Evolutionary conservation across 2,113 vertebrate genomes (phyloP), one percentile per base, ranked within the genome.

Genomic region (Scatophagus argus): DNA sequence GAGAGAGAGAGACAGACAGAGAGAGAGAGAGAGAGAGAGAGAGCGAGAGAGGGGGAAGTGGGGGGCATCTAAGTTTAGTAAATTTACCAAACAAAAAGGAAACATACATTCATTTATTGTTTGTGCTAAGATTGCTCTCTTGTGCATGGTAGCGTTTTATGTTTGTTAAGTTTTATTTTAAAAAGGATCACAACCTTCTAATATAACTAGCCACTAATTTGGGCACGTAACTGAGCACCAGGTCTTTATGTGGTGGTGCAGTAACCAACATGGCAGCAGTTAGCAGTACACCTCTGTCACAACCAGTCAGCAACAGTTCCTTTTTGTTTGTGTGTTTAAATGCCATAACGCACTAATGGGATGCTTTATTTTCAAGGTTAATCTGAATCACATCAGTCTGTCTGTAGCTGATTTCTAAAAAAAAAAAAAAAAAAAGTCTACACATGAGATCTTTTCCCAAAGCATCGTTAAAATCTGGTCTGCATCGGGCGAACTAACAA

Each of bases 361-460:
- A 34, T 23, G 29, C 63, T 47, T 69, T 1, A 44, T 81, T 66
- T 83, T 11, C 10, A 47, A 51, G 67, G 71, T 52, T 59, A 38
- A 74, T 73, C 14, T 55, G 67, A 77, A 67, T 61, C 34, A 17
- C 31, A 23, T 54, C 54, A n/a, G 34, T 25, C 31, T 39, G 52
- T 44, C 31, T 67, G 74, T 14, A 78, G 49, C 51, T 51, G 3
- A 54, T 58, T 74, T 38, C n/a, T n/a, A n/a, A n/a, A n/a, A n/a
- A n/a, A n/a, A n/a, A n/a, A n/a, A n/a, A n/a, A 7, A 23, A 75
- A 54, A 74, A 21, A 38, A 71, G 3, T 31, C 56, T 41, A 56
- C 55, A 77, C 74, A 58, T 6, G 27, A 56, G 29, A 47, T 63
- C 14, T 71, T 74, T 55, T 74, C 17, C 44, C 59, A 38, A 52